Base-by-base conservation (phyloP, 2,888 invertebrate species). In the Melinaea menophilus region DNA sequence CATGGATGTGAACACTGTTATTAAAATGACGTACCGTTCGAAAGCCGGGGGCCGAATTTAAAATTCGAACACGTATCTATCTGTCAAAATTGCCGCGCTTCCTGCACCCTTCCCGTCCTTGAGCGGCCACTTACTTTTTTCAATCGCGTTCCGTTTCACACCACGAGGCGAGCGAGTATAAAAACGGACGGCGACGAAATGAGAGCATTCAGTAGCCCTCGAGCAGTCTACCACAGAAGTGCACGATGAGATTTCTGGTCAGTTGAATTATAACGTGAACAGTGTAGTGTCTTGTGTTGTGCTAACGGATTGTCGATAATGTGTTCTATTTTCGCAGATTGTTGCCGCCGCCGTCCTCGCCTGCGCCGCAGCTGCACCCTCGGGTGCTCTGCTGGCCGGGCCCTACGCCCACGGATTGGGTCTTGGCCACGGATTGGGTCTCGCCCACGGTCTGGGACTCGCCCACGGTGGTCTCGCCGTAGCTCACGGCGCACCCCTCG, bases 211-310 rank as follows among this genome's bases (percentile, higher is more conserved):
- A 90, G 90, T 90, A 90, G 90, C 89, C 82, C 81, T 85, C 88
- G 88, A 76, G 90, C 90, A 90, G 90, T 90, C 90, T 86, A 84
- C 79, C 73, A 88, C 87, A 86, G 90, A 90, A 90, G 87, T 90
- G 88, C 90, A 89, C 76, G 88, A 90, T 90, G 89, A 87, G 89
- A 90, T 80, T 90, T 85, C 89, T 90, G 88, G 88, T 90, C 77
- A 85, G 90, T 88, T 80, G 66, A 73, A 63, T 60, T 77, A 70
- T 69, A 72, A 69, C 68, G 73, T 75, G 73, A 75, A 73, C 70
- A 72, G 77, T 75, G 74, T 67, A 71, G 73, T 71, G 73, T 64
- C 62, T 57, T 68, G 68, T 69, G 63, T 72, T 72, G 75, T 75
- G 74, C 66, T 70, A 73, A 66, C 61, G 67, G 69, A 71, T 68